Evolutionary conservation across 35 echinoderm and acorn worm species (phyloP), one percentile per base, ranked within the genome.

Genomic region (Diadema setosum): DNA sequence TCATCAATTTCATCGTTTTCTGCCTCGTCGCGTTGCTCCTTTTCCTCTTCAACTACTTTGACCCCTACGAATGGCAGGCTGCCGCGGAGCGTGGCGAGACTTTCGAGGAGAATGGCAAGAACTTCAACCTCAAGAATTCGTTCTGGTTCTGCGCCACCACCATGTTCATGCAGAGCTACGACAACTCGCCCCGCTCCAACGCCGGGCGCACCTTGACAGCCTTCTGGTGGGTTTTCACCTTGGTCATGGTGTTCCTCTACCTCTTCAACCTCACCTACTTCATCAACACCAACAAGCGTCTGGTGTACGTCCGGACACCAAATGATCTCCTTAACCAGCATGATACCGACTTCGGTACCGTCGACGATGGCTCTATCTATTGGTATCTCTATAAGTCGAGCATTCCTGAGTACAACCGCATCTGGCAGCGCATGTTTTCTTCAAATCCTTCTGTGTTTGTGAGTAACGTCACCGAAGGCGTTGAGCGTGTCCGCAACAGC

Each of bases 161-260:
- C 5, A 74, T 99, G 59, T 92, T 94, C 52, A 64, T 99, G 70
- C 96, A 99, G 57, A 94, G 96, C 64, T 99, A 94, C 65, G 92
- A 99, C 45, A 81, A 85, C 35, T 89, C 92, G 0, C 96, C 96
- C 1, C 81, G 89, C 37, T 99, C 96, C 36, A 99, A 92, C 24
- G 96, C 96, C 15, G 89, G 92, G 12, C 89, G 96, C 9, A 69
- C 74, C 12, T 73, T 99, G 1, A 90, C 89, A 24, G 92, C 89
- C 32, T 99, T 99, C 83, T 99, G 96, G 96, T 99, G 92, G 89
- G 58, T 99, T 17, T 99, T 99, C 39, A 88, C 90, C 65, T 63
- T 99, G 3, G 87, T 99, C 42, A 99, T 99, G 89, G 89, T 99
- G 3, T 99, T 99, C 90, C 74, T 94, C 24, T 99, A 99, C 37